phyloP scores from a whole-genome alignment of 2,797 vertebrate species.

The Chiroxiphia lanceolata region DNA sequence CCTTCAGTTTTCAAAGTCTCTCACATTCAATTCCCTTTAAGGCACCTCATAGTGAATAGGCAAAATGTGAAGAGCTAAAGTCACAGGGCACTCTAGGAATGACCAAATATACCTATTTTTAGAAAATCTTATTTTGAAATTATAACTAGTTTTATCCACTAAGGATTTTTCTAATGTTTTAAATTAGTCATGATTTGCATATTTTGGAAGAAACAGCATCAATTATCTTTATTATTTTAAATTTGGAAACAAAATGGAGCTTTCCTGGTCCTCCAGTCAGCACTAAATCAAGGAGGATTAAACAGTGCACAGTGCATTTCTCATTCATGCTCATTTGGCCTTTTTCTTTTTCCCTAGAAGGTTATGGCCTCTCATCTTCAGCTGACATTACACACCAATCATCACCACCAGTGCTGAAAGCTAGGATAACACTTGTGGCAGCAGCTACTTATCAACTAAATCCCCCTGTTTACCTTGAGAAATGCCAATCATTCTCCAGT shows the following conservation, averaged over 20 bases:
- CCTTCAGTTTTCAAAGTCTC: not conserved
- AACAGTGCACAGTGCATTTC: not conserved
- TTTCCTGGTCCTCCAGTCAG: not conserved
- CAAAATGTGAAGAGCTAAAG: not conserved
- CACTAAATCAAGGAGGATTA: not conserved
- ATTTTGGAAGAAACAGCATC: not conserved
- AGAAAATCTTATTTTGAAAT: not conserved
- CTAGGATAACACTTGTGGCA: not conserved
- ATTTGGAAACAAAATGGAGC: not conserved
- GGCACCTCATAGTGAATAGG: not conserved
- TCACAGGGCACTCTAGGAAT: not conserved
- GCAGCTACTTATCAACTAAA: conserved; percentile 5
- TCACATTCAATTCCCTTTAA: not conserved
- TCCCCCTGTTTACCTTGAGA: not conserved
- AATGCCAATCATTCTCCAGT: not conserved
- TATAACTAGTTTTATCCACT: not conserved
- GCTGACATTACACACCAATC: not conserved
- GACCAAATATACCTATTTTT: not conserved
- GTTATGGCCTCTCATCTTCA: not conserved
- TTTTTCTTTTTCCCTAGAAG: not conserved
- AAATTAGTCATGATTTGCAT: not conserved
- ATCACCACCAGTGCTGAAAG: conserved; percentile 15
- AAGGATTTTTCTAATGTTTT: not conserved
- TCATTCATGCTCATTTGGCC: not conserved
- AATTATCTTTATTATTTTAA: not conserved